Evolutionary conservation across 2,113 vertebrate genomes (phyloP).

Genomic region (Etia nguti): DNA sequence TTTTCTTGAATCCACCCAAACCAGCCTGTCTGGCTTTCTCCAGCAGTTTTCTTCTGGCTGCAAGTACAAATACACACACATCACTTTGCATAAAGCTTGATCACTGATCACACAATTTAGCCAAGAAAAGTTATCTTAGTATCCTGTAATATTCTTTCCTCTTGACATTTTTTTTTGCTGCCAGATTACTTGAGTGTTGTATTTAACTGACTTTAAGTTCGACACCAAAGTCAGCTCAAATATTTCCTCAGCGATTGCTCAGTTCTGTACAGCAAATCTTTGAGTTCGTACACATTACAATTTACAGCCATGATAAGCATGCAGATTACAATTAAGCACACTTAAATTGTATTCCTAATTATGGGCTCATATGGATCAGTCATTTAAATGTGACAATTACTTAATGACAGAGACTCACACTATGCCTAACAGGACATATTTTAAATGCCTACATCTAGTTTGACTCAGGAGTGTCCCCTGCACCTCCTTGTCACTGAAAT

Average conservation of each 20-base stretch:
- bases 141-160: neutral
- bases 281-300: neutral
- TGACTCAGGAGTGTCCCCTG: slow-evolving; percentile 2
- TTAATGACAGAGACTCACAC: neutral
- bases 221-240: neutral
- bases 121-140: neutral
- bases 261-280: neutral
- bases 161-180: neutral
- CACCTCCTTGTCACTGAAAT: slow-evolving; percentile 23
- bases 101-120: neutral
- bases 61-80: slow-evolving; percentile 25
- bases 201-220: neutral
- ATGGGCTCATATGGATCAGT: neutral
- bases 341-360: neutral
- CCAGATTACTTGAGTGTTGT: neutral
- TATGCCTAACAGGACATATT: neutral
- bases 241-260: neutral
- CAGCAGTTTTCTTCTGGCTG: slow-evolving; percentile 69
- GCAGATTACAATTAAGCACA: neutral
- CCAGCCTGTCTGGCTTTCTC: slow-evolving; percentile 67
- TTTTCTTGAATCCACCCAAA: slow-evolving; percentile 73
- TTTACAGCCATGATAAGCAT: neutral
- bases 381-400: neutral
- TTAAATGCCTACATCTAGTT: neutral
- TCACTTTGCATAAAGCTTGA: neutral